Evolutionary conservation across 2,888 invertebrate species (phyloP), one percentile per base, ranked within the genome.

Genomic region (Amiota minor): DNA sequence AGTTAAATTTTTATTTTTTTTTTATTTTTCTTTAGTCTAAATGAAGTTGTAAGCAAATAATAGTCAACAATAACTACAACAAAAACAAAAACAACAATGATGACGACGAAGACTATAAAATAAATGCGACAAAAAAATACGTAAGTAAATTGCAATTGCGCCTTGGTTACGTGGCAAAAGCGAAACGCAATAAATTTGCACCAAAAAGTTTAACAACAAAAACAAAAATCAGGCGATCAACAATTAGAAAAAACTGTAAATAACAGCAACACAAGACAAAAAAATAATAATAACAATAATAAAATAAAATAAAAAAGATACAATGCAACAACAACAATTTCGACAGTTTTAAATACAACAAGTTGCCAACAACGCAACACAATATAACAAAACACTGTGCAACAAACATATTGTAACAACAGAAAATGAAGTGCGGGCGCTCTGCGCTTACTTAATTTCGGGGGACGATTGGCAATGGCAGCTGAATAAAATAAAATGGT

Each of bases 121-220:
- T 61, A 18, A 18, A 20, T 35, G 59, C 65, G 65, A 67, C 65
- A 68, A 35, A 35, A 46, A 50, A 53, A n/a, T n/a, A n/a, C n/a
- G n/a, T n/a, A n/a, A 53, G 50, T 11, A 50, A 46, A 16, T 45
- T 75, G 70, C 53, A 75, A 67, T 69, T 73, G 74, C 35, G 35
- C 67, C 50, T 14, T 46, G 47, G 70, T 55, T 70, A 70, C 56
- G 70, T 70, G 70, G 70, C 46, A 47, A 59, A 46, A 79, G 79
- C 84, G 82, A 81, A 81, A 85, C 85, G 85, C 83, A 84, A 83
- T 83, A 85, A 83, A 83, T 83, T 47, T 83, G 85, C 79, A 75
- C 80, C 35, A 35, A 35, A 50, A 53, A 61, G 11, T 23, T 1
- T 23, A 61, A 65, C 49, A 14, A 23, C 35, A 68, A 68, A 11